These are phyloP conservation scores for Sebastes cheni DNA, from an alignment of 2,797 vertebrate genomes.

Conservation along the genomic window DNA sequence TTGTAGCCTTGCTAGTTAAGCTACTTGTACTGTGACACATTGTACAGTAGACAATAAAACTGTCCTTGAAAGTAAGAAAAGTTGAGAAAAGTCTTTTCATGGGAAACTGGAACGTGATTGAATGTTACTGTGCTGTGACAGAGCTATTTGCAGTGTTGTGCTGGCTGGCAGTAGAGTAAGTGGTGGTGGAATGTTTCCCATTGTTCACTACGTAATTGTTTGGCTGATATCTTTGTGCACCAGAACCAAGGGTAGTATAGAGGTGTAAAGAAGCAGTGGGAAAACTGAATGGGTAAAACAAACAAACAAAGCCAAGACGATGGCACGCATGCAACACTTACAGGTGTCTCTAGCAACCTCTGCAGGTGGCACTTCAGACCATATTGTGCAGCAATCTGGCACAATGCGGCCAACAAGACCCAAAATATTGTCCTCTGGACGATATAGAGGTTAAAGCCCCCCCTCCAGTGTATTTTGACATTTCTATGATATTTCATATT, in stretches of 20 bases:
- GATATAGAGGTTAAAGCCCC: not conserved
- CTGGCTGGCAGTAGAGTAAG: conserved; percentile 9
- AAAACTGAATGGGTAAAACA: conserved; percentile 6
- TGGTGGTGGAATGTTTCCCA: conserved; percentile 11
- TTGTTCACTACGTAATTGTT: conserved; percentile 36
- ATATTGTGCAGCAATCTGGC: not conserved
- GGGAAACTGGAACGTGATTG: conserved; percentile 20
- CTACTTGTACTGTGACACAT: not conserved
- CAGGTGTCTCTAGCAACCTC: conserved; percentile 12
- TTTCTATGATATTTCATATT: too few relatives aligned
- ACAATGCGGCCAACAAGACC: not conserved
- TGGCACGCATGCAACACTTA: not conserved
- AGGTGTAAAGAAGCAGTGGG: not conserved
- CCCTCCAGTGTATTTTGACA: too few relatives aligned
- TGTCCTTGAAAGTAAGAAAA: not conserved
- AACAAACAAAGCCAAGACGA: not conserved
- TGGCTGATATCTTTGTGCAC: conserved; percentile 16
- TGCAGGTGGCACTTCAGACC: not conserved
- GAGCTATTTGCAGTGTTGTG: conserved; percentile 18
- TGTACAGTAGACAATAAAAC: not conserved
- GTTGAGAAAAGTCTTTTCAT: conserved; percentile 3
- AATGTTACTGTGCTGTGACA: conserved; percentile 20
- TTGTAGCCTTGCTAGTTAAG: not conserved
- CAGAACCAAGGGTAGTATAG: not conserved
- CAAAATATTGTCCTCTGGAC: not conserved